Conservation (phyloP, 2,797 vertebrate genomes). For the Megaceryle alcyon region DNA sequence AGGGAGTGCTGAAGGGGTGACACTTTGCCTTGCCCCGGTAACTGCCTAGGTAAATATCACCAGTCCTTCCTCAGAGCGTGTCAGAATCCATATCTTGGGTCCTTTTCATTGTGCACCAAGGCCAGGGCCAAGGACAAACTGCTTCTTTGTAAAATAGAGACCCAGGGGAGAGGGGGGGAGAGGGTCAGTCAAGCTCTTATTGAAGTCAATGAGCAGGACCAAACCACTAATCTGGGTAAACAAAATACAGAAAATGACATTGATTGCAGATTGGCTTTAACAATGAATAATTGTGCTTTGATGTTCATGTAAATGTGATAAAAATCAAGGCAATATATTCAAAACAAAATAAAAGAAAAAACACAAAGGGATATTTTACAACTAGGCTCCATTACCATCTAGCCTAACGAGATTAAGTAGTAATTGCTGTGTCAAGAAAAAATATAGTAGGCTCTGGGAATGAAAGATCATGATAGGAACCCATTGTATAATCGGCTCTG, state of each 20-base stretch:
- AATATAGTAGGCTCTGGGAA: conserved; percentile 66
- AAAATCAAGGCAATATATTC: conserved; percentile 78
- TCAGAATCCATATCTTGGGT: background rate
- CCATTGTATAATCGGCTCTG: background rate
- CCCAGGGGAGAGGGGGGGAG: background rate
- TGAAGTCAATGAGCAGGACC: conserved; percentile 52
- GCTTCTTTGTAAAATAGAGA: background rate
- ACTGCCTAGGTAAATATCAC: background rate
- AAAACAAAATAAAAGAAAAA: conserved; percentile 78
- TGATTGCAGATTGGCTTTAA: conserved; percentile 80
- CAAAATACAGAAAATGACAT: conserved; percentile 74
- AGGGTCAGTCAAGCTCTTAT: background rate
- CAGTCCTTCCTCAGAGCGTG: background rate
- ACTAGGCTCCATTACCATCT: conserved; percentile 76
- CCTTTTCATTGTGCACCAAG: background rate
- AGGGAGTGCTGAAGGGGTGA: background rate
- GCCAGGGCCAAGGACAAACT: conserved; percentile 50
- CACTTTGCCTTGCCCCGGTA: background rate
- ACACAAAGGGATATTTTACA: conserved; percentile 81
- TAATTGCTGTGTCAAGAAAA: conserved; percentile 81
- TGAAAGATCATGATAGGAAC: conserved; percentile 32
- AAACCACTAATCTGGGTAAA: conserved; percentile 66
- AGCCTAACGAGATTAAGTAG: conserved; percentile 78
- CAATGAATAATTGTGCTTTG: conserved; percentile 79
- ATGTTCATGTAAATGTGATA: conserved; percentile 75